A percentile compares a stretch with the other conserved stretches of the same genome.
These are phyloP conservation scores for Gila robusta DNA, from an alignment of 2,797 vertebrate species.

Conservation along the genomic window DNA sequence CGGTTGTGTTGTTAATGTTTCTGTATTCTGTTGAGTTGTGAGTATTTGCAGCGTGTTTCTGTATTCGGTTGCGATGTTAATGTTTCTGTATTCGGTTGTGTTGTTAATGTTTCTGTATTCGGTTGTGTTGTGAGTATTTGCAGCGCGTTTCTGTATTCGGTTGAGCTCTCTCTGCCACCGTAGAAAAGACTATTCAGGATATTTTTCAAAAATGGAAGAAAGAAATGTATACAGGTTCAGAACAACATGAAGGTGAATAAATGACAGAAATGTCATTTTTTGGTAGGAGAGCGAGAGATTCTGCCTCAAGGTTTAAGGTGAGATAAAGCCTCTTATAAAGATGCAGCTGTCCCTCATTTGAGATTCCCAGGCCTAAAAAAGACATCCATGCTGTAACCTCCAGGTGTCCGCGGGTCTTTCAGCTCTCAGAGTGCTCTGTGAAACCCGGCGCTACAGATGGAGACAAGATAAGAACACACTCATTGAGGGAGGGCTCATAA, in stretches of 20 bases:
- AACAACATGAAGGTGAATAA: not conserved
- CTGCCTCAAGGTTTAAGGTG: constrained; percentile 9
- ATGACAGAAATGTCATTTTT: not conserved
- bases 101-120: too few species aligned
- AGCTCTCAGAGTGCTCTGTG: constrained; percentile 71
- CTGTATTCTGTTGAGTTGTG: too few species aligned
- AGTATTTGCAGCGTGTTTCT: too few species aligned
- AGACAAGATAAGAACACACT: constrained; percentile 57
- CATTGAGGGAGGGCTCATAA: constrained; percentile 71
- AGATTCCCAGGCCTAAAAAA: constrained; percentile 62
- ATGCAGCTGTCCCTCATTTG: constrained; percentile 76
- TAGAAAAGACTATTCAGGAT: not conserved
- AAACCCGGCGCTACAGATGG: constrained; percentile 61
- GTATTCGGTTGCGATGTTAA: too few species aligned
- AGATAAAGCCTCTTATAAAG: constrained; percentile 69
- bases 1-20: too few species aligned
- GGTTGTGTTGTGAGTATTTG: too few species aligned
- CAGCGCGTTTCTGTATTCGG: too few species aligned
- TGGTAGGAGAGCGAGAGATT: not conserved
- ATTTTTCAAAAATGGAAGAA: not conserved
- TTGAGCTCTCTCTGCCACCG: not conserved
- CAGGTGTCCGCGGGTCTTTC: constrained; percentile 81
- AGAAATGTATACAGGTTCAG: not conserved
- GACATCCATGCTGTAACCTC: constrained; percentile 61
- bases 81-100: too few species aligned